Base-by-base conservation (phyloP, 2,888 invertebrate genomes). In the Dasypogon diadema region DNA sequence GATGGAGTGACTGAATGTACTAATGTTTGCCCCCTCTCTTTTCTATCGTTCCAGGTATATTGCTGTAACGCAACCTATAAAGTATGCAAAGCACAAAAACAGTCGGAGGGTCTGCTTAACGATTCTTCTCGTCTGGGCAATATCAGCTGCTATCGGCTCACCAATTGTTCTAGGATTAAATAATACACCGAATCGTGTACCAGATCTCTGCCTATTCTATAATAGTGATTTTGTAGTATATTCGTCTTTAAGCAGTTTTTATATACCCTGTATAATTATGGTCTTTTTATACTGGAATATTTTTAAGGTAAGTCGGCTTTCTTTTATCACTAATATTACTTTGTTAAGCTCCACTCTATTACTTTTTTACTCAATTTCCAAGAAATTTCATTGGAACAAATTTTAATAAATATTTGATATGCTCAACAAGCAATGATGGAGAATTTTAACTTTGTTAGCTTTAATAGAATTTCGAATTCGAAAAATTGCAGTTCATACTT, bases 41-140 rank as follows among this genome's bases (percentile, higher is more conserved):
- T 26, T 54, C 2, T 12, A 10, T 70, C 18, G n/a, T 86, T 88
- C 72, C 91, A 99, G 99, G 90, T 99, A 97, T 87, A 98, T 99
- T 83, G 99, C 99, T 79, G 99, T 99, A 81, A 99, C 98, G 58
- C 95, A 96, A 86, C 99, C 99, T 83, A 98, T 99, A 85, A 97
- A 98, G 87, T 99, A 99, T 88, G 97, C 98, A 77, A 97, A 97
- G 85, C 98, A 98, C 90, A 97, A 97, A 89, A 98, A 97, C 89
- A 96, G 94, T 88, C 90, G 92, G 73, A 91, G 99, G 78, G 97
- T 98, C 56, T 95, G 95, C 91, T 88, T 97, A 85, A 99, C 98
- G 81, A 97, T 99, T 83, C 92, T 93, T 48, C 88, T 98, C 79
- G 98, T 98, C 70, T 99, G 99, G 99, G 91, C 95, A 81, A 94